A percentile compares a stretch with the other conserved stretches of the same genome.
phyloP scores from a whole-genome alignment of 2,113 vertebrate species.

The Melanostigma gelatinosum region DNA sequence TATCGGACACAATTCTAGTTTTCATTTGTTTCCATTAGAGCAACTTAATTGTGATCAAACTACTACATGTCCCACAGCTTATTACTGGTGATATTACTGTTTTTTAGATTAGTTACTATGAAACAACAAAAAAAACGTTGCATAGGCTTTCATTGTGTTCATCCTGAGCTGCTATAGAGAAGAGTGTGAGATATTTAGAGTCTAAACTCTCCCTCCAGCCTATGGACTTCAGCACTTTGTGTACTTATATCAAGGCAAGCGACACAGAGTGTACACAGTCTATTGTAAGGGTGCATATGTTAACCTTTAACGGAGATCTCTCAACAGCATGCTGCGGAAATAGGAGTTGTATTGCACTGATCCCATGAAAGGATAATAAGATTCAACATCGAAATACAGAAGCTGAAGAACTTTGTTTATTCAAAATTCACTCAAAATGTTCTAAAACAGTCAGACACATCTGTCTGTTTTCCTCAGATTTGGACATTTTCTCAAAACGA shows the following conservation, averaged over 20 bases:
- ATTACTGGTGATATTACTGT: neutral
- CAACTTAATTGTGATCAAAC: neutral
- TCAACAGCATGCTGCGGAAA: slow-evolving; percentile 4
- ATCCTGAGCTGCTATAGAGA: neutral
- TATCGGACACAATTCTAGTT: neutral
- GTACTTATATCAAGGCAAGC: neutral
- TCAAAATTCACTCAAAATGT: neutral
- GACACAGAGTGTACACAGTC: neutral
- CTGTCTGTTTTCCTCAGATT: neutral
- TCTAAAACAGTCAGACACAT: neutral
- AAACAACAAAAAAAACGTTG: neutral
- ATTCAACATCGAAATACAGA: neutral
- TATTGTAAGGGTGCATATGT: neutral
- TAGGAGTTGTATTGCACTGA: neutral
- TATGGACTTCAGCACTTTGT: neutral
- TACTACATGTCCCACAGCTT: neutral
- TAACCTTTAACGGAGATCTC: neutral
- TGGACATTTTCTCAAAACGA: neutral
- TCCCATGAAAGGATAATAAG: neutral
- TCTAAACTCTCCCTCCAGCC: neutral
- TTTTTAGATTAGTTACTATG: neutral
- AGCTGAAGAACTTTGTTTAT: neutral
- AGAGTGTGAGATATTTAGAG: neutral
- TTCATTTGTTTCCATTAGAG: neutral
- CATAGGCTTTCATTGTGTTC: neutral